A percentile compares a stretch with the other conserved stretches of the same genome.
Conservation (phyloP, 2,888 invertebrate genomes). For the Yponomeuta sedellus region DNA sequence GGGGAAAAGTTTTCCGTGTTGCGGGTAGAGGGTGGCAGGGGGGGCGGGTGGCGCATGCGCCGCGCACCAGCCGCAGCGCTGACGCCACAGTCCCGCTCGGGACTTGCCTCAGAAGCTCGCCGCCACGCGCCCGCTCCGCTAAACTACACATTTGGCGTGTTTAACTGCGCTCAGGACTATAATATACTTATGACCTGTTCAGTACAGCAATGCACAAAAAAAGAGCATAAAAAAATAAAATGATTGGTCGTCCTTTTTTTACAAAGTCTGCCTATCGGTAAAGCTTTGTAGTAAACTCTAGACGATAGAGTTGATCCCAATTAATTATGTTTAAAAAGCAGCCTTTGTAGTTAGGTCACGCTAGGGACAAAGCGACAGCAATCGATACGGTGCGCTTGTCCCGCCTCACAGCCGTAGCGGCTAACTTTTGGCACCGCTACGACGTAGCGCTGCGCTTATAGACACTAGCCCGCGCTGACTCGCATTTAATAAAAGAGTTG, state of each 20-base stretch:
- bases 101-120: conserved; percentile 45
- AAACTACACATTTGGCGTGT: conserved; percentile 46
- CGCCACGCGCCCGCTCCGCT: conserved; percentile 25
- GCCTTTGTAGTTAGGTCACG: conserved; percentile 37
- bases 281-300: background rate
- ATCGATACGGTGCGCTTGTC: conserved; percentile 44
- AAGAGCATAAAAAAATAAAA: too few species aligned
- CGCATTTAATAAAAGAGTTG: background rate
- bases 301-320: conserved; percentile 1
- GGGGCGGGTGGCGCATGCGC: conserved; percentile 62
- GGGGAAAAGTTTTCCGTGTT: conserved; percentile 76
- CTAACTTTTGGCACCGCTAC: conserved; percentile 49
- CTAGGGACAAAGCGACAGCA: conserved; percentile 37
- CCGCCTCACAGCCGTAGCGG: conserved; percentile 40
- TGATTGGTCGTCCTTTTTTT: too few species aligned
- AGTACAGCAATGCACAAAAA: background rate
- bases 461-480: conserved; percentile 19
- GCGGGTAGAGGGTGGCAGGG: conserved; percentile 56
- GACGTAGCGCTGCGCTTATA: conserved; percentile 8
- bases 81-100: conserved; percentile 62
- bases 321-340: background rate
- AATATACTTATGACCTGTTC: background rate
- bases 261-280: background rate
- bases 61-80: conserved; percentile 44
- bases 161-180: background rate